Evolutionary conservation across 2,113 vertebrate genomes (phyloP), one percentile per base, ranked within the genome.

Genomic region (Loxodonta africana): DNA sequence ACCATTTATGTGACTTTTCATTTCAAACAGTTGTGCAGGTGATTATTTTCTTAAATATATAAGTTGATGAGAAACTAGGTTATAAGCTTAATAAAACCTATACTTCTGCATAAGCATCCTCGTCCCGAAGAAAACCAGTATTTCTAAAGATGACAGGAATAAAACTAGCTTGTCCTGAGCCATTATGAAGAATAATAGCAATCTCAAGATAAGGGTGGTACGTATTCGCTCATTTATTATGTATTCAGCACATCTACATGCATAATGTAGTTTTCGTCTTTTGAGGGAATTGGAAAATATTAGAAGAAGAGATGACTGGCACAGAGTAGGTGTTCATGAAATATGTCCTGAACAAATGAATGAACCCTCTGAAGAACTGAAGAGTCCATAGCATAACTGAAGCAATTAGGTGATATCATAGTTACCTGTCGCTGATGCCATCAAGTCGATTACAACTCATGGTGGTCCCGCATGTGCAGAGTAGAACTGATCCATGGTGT

Each of bases 21-120:
- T 97, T 98, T 98, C 28, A 73, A 97, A 93, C 94, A 90, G 67
- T 95, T 90, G 94, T 26, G 51, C 90, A 97, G 90, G 73, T 95
- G 63, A 92, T 97, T 96, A 33, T 96, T 96, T 97, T 96, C 65
- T 87, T 97, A 93, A 92, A 95, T 88, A 91, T 63, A 28, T 78
- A 88, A 87, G 84, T 88, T 76, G 67, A 85, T 92, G 85, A 87
- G 95, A 86, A 92, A 78, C 9, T 95, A 90, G 2, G 74, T 93
- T 95, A 86, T 89, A 88, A 90, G 28, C 46, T 63, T 82, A 62
- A 83, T 93, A 53, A 95, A 80, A 17, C 44, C 41, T 85, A 1
- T 88, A 44, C 77, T 93, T 95, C 76, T 94, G 65, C 93, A 90
- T 63, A 92, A 95, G 4, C 41, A 84, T 57, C 18, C 57, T 51